Base-by-base conservation (phyloP, 2,797 vertebrate genomes). In the Prunella strophiata region DNA sequence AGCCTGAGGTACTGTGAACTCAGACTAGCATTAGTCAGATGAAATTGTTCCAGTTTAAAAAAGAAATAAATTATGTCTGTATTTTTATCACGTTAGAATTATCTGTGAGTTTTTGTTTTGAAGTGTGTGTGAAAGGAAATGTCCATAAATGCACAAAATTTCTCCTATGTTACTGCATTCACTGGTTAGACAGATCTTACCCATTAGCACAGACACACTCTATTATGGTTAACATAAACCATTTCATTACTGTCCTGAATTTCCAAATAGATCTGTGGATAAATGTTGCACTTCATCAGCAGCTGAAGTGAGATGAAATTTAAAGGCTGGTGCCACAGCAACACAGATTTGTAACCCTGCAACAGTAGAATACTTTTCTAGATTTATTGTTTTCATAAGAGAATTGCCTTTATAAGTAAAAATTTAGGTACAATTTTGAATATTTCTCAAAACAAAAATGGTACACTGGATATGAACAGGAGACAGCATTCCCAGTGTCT, bases 181-280 rank as follows among this genome's bases (percentile, higher is more conserved):
- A 1, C 38, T 86, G 12, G 10, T 84, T 86, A 84, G 73, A 62
- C 40, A 89, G 26, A 42, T 88, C 48, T 50, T 52, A 16, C n/a
- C 66, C 26, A 27, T 62, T 45, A 65, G 42, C 27, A 50, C 22
- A 78, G 67, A 34, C 34, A 50, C 6, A 32, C 25, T 61, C 16
- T 52, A 22, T 78, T 82, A 32, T 51, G 23, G 52, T 58, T 91
- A 85, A 16, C 40, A 61, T 65, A 94, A 94, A 68, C 48, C 17
- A 40, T 93, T 85, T 87, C 79, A 88, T 91, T 93, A 63, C 57
- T 92, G 61, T 83, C 67, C 75, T 91, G 43, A 68, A 79, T 93
- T 83, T 95, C 75, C 25, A 68, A 17, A 74, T 77, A 75, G 62
- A 6, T 75, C 51, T 91, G 40, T 85, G 76, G 70, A 62, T 74